Percentiles rank a stretch among this genome's conserved stretches.
Conservation (phyloP, 2,888 invertebrate species). For the Chromoteleia sp. region DNA sequence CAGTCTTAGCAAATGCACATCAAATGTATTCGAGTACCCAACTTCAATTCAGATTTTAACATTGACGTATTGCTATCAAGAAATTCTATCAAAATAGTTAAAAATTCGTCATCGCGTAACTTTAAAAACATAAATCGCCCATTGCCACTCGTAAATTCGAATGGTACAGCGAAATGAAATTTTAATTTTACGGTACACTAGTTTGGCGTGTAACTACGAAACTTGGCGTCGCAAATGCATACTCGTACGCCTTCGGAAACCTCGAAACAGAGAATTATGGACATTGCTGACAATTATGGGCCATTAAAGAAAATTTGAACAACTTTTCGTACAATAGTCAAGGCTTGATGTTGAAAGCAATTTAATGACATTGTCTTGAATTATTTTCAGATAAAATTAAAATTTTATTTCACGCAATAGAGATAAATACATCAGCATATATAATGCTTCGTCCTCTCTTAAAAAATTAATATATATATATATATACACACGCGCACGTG, state of each 20-base stretch:
- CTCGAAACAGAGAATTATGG: conserved; percentile 37
- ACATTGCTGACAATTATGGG: conserved; percentile 47
- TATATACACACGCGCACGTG: too few relatives aligned
- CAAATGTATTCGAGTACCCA: too few relatives aligned
- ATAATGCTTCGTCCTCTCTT: too few relatives aligned
- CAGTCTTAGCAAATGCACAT: too few relatives aligned
- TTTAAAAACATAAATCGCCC: too few relatives aligned
- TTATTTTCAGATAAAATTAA: conserved; percentile 14
- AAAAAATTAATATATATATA: too few relatives aligned
- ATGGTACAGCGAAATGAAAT: conserved; percentile 40
- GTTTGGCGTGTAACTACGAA: conserved; percentile 53
- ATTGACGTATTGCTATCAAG: too few relatives aligned
- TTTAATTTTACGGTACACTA: conserved; percentile 59
- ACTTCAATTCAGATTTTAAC: too few relatives aligned
- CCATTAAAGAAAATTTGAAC: conserved; percentile 38
- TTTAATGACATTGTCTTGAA: conserved; percentile 3
- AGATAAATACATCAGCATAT: too few relatives aligned
- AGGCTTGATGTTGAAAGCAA: conserved; percentile 12
- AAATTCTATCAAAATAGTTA: too few relatives aligned
- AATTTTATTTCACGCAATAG: not conserved
- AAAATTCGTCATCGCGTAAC: too few relatives aligned
- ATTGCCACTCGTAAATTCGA: conserved; percentile 51
- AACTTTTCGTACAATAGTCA: conserved; percentile 32
- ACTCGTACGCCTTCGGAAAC: conserved; percentile 24
- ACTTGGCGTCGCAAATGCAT: conserved; percentile 33